Evolutionary conservation across 2,113 vertebrate species (phyloP), one percentile per base, ranked within the genome.

Genomic region (Hippocampus comes): DNA sequence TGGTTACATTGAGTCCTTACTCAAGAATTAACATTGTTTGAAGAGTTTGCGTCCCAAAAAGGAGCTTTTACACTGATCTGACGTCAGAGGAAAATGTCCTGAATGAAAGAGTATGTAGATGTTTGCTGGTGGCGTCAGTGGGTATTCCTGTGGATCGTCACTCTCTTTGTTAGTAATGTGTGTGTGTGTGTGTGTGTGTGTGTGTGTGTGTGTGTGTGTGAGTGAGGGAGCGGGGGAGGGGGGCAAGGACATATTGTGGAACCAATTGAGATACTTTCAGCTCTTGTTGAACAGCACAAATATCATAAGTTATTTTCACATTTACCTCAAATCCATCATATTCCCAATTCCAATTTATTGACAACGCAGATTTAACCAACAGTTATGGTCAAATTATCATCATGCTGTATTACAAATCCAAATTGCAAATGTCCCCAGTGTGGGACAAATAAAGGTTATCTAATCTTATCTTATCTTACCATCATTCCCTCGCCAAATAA

Each of bases 11-110:
- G 65, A 63, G 69, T 25, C 75, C 74, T 73, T 41, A 68, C 81
- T 41, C 71, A 87, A 72, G 89, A 88, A 90, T 86, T 84, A 83
- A 79, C 86, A 82, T 72, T 74, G 84, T 84, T 82, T 86, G 79
- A 83, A 82, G 79, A 82, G 83, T 73, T 63, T 18, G 27, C 12
- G 20, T 63, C 67, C 67, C 41, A 38, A 80, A 84, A 85, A 82
- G 70, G 68, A 80, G 71, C 77, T 70, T 80, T 84, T 64, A 75
- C 68, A 66, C 55, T 10, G 60, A 42, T n/a, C 67, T 89, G 89
- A 91, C 86, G 86, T 90, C 89, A 89, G 78, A 78, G 70, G 34
- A 82, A 72, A 78, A 38, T 71, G 69, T 1, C 8, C 59, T 61
- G 59, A 86, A 87, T 82, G 67, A 73, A 82, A 84, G 70, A 75